Conservation (phyloP, 2,113 vertebrate species). For the Zapornia atra region DNA sequence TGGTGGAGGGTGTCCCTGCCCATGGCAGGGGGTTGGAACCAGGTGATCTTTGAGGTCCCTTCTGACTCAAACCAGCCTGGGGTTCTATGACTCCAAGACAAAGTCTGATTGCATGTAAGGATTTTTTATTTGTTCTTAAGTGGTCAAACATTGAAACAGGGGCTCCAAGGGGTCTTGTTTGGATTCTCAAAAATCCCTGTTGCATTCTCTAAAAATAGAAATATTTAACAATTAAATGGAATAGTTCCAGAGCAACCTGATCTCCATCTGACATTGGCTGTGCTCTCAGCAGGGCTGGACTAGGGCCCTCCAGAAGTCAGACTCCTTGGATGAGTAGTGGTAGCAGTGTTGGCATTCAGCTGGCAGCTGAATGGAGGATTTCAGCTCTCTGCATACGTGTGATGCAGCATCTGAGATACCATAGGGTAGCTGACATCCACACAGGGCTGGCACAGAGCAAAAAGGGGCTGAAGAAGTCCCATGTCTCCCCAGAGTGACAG, state of each 20-base stretch:
- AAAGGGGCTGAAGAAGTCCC: not conserved
- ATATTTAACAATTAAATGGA: not conserved
- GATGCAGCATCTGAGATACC: not conserved
- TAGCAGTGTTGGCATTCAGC: not conserved
- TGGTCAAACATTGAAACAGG: not conserved
- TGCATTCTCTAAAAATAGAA: not conserved
- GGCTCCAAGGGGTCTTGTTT: not conserved
- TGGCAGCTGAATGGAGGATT: not conserved
- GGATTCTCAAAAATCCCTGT: no score
- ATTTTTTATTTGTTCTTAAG: not conserved
- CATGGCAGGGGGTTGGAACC: no score
- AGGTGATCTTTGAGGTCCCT: no score
- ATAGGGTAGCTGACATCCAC: not conserved
- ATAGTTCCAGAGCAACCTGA: accelerated
- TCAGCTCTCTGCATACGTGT: not conserved
- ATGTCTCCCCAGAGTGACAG: not conserved
- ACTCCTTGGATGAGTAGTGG: not conserved
- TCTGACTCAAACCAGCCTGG: no score
- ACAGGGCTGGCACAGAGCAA: not conserved
- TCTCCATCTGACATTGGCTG: accelerated
- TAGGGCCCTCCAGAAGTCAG: not conserved
- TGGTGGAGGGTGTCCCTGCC: no score
- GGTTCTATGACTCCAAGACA: no score
- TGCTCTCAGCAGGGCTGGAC: not conserved
- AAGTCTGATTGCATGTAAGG: not conserved